Conservation (phyloP, 1,140 invertebrate genomes). For the Aplysia californica region DNA sequence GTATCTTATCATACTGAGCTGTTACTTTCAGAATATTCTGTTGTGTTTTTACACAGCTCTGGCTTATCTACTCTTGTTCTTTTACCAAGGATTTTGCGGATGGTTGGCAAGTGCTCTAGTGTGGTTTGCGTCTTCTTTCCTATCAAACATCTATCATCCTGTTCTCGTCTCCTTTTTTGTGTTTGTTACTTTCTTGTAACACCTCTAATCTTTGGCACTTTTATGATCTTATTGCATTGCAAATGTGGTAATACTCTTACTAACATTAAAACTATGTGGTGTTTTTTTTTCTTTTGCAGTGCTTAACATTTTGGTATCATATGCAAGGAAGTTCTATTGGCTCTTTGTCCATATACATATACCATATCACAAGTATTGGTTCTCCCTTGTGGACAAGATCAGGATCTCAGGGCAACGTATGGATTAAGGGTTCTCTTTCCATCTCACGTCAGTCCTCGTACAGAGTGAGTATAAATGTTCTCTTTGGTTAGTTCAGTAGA, state of each 20-base stretch:
- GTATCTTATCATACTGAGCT: background rate
- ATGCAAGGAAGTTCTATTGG: constrained; percentile 61
- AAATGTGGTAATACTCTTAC: too few species aligned
- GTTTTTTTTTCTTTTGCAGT: constrained; percentile 31
- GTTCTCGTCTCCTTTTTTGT: too few species aligned
- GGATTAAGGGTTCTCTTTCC: constrained; percentile 52
- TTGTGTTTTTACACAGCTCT: background rate
- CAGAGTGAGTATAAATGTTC: background rate
- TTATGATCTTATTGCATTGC: too few species aligned
- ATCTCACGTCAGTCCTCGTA: constrained; percentile 12
- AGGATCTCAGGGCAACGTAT: constrained; percentile 59
- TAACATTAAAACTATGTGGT: background rate
- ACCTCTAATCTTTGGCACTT: too few species aligned
- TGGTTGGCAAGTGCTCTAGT: too few species aligned
- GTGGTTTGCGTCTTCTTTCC: too few species aligned
- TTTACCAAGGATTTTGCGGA: too few species aligned
- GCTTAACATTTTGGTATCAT: constrained; percentile 64
- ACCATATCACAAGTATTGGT: constrained; percentile 32
- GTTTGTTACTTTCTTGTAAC: too few species aligned
- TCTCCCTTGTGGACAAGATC: constrained; percentile 49
- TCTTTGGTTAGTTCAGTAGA: too few species aligned
- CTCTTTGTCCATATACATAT: constrained; percentile 41
- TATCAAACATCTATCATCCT: too few species aligned
- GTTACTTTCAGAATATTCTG: background rate
- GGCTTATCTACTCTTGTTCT: background rate